Base-by-base conservation (phyloP, 2,113 vertebrate species). In the Tautogolabrus adspersus region DNA sequence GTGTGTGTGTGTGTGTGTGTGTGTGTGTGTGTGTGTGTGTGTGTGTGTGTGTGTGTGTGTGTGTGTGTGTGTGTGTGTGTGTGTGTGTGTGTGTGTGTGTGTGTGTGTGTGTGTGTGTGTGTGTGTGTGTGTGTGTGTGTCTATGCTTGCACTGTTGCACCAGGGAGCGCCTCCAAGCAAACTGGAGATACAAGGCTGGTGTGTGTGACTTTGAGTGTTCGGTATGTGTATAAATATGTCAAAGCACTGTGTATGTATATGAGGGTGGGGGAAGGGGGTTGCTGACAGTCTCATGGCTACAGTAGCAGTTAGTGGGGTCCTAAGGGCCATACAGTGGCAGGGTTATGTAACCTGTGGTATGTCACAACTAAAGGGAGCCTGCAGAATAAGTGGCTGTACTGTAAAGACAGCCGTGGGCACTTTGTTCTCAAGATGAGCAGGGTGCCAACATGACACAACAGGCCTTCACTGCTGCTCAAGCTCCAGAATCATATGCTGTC, bases 291-390 rank as follows among this genome's bases (percentile, higher is more conserved):
- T 82, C 79, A 16, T 64, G 66, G 71, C 46, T 80, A 81, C 75
- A 83, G 86, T 81, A 79, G 72, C 74, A 87, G 58, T 91, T 72
- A 82, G 72, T 81, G 19, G 52, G 71, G 47, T 76, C 83, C 81
- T 34, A 30, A 56, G 55, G 83, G 82, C 74, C 69, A 23, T 72
- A 66, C 82, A 90, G 83, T 87, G 82, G 81, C 82, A 65, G 49
- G 56, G 62, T 92, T 92, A 87, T 68, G 87, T 84, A 91, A 91
- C 79, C 72, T 70, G 65, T 82, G 69, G 66, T 72, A 61, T 83
- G 77, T 78, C 84, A 78, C 44, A 12, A 62, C 8, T 18, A 55
- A 77, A 85, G 70, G 38, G 83, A 65, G 62, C 66, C 79, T 23
- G 37, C 52, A 75, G 66, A 69, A 51, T 30, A 65, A 65, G 70